Percentiles rank a stretch among this genome's conserved stretches.
Conservation (phyloP, 2,797 vertebrate species). For the Alca torda region DNA sequence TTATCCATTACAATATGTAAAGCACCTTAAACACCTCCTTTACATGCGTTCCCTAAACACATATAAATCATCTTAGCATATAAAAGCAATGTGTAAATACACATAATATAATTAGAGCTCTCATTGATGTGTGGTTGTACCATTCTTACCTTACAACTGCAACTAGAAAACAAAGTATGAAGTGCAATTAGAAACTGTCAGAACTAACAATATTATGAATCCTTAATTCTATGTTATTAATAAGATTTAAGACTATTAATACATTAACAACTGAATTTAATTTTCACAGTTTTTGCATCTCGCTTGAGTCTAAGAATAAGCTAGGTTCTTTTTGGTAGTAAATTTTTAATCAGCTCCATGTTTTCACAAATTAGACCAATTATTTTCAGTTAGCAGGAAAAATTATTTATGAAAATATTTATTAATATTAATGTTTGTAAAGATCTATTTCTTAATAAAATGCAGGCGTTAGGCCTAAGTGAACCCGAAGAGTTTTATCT, state of each 20-base stretch:
- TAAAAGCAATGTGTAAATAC: slow-evolving; percentile 3
- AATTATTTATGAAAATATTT: background rate
- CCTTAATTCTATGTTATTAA: background rate
- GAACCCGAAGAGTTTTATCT: slow-evolving; percentile 2
- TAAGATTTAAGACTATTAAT: background rate
- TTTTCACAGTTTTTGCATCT: background rate
- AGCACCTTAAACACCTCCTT: background rate
- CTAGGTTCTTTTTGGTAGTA: background rate
- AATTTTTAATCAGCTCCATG: slow-evolving; percentile 12
- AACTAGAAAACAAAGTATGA: background rate
- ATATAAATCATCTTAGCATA: background rate
- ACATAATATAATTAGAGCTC: slow-evolving; percentile 12
- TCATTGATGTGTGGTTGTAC: background rate
- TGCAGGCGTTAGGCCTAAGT: background rate
- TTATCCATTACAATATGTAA: background rate
- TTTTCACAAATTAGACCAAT: slow-evolving; percentile 17
- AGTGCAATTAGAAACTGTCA: background rate
- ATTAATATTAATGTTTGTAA: background rate
- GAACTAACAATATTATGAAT: background rate
- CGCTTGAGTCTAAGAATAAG: background rate
- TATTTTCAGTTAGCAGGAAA: slow-evolving; percentile 27
- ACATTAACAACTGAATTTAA: background rate
- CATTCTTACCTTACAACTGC: background rate
- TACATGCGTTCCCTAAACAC: background rate
- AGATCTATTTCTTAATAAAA: background rate